Evolutionary conservation across 2,888 invertebrate genomes (phyloP).

Genomic region (Scrobipalpa atriplicella): DNA sequence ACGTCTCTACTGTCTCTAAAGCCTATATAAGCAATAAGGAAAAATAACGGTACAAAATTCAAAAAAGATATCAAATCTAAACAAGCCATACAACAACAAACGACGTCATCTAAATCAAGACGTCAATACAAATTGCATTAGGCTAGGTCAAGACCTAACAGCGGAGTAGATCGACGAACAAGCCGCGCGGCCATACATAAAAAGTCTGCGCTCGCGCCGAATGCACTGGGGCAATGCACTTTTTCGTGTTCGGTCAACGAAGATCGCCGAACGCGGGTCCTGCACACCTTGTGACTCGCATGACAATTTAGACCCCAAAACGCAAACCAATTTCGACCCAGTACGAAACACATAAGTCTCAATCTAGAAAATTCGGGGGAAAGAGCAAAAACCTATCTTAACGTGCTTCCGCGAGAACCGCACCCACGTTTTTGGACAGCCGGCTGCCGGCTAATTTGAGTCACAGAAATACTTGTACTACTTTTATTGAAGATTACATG

Average conservation of each 20-base stretch:
- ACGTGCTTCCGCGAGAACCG: constrained; percentile 10
- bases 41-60: not conserved
- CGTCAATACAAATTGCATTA: constrained; percentile 71
- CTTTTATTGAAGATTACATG: not conserved
- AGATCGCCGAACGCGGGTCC: constrained; percentile 47
- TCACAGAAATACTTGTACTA: not conserved
- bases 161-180: constrained; percentile 58
- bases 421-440: not conserved
- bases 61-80: not conserved
- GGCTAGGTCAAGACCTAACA: constrained; percentile 78
- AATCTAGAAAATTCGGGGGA: not conserved
- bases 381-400: constrained; percentile 22
- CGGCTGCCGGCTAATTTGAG: constrained; percentile 4
- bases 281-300: constrained; percentile 18
- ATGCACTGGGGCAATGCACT: constrained; percentile 70
- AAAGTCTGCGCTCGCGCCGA: constrained; percentile 42
- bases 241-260: constrained; percentile 69
- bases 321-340: not conserved
- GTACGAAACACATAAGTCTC: not conserved
- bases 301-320: constrained; percentile 3
- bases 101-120: constrained; percentile 25
- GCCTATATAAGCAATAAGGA: no score
- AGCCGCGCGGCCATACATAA: constrained; percentile 58
- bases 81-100: constrained; percentile 29
- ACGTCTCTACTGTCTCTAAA: not conserved